Evolutionary conservation across 2,113 vertebrate species (phyloP), one percentile per base, ranked within the genome.

Genomic region (Lophura nycthemera): DNA sequence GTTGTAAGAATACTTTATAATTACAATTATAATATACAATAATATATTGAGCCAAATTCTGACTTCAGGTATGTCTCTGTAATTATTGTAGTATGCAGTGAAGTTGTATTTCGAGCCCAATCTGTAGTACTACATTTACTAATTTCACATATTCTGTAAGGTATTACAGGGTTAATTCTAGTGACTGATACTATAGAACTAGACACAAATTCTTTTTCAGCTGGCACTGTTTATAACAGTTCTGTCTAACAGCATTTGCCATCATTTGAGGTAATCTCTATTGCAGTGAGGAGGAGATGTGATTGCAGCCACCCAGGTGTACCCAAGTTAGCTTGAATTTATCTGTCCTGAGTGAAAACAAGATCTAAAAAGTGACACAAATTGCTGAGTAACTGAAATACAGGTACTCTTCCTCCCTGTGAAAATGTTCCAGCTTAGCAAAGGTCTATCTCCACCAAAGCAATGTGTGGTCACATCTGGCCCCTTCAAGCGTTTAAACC

Each of bases 181-280:
- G 69, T 69, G 65, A 95, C 89, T 96, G 95, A 43, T 40, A 64
- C 22, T 11, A 57, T 36, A 91, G 22, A 93, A 85, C 5, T 36
- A 77, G 60, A 59, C 54, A 56, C 50, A 88, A 91, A 63, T 4
- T 80, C 27, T n/a, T 65, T 61, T 73, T 70, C 72, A 88, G 64
- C 45, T 80, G 56, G 34, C 30, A 11, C 7, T n/a, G 16, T 61
- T 60, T 78, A 32, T n/a, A 77, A 50, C 12, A 24, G 21, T 85
- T 89, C 76, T 64, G 29, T 60, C 56, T 56, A 65, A 59, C 16
- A 42, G 36, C 48, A 24, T 56, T 88, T 90, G 52, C 52, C 25
- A 38, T 81, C 24, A 32, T 56, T 27, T 67, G 42, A 20, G 18
- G 54, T 67, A 45, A 87, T 40, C 57, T 38, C 8, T 22, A 12